phyloP scores from a whole-genome alignment of 2,888 invertebrate genomes.

The Tridacna crocea region DNA sequence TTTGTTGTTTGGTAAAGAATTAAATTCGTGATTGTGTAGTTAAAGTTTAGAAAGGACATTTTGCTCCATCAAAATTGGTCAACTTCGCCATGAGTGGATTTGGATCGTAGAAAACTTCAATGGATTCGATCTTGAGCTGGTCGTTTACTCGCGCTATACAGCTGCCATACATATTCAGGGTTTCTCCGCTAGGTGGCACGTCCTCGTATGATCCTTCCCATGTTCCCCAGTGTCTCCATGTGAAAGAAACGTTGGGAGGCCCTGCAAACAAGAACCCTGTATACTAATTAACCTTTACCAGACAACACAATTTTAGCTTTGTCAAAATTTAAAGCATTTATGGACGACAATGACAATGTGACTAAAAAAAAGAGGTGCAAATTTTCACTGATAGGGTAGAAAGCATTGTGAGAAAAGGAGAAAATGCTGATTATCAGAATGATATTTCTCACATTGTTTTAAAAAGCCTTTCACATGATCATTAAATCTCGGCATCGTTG shows the following conservation, averaged over 20 bases:
- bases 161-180: conserved; percentile 64
- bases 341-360: too few species aligned
- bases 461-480: background rate
- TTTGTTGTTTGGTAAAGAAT: too few species aligned
- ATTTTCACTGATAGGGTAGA: background rate
- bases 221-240: conserved; percentile 80
- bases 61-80: conserved; percentile 23
- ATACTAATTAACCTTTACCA: background rate
- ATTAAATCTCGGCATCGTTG: too few species aligned
- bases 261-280: conserved; percentile 52
- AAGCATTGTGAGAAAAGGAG: background rate
- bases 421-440: background rate
- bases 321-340: too few species aligned
- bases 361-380: background rate
- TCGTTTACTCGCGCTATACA: conserved; percentile 60
- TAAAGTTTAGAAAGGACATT: background rate
- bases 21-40: too few species aligned
- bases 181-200: conserved; percentile 56
- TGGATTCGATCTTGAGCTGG: conserved; percentile 61
- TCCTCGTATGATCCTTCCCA: conserved; percentile 68
- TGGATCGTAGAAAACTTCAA: conserved; percentile 67
- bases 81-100: conserved; percentile 57
- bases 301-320: too few species aligned
- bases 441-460: background rate
- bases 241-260: conserved; percentile 77